These are phyloP conservation scores for Cranoglanis bouderius DNA, from an alignment of 2,113 vertebrate species.

Conservation along the genomic window DNA sequence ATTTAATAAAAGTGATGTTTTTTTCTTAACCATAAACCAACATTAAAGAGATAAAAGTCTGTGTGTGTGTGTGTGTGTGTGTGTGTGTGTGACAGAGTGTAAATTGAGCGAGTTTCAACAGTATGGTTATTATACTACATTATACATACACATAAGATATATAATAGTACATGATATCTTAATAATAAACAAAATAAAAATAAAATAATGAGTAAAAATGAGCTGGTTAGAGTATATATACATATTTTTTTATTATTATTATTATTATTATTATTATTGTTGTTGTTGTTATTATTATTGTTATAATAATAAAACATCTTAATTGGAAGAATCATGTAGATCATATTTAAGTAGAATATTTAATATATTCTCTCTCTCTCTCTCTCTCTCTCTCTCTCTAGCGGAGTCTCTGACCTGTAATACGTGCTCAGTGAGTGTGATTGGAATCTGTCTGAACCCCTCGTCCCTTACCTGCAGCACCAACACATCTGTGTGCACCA, in stretches of 20 bases:
- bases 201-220: no score
- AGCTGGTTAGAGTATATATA: no score
- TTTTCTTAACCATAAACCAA: background rate
- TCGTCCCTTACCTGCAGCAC: rapidly evolving
- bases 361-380: background rate
- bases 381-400: constrained; percentile 47
- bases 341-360: background rate
- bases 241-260: no score
- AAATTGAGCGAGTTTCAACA: background rate
- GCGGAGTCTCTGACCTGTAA: constrained; percentile 70
- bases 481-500: constrained; percentile 57
- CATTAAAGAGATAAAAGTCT: background rate
- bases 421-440: constrained; percentile 34
- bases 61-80: background rate
- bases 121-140: no score
- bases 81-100: background rate
- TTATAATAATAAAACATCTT: background rate
- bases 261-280: no score
- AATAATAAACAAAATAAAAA: no score
- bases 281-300: no score
- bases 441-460: constrained; percentile 12
- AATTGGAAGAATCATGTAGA: background rate
- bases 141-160: no score
- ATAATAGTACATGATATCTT: no score
- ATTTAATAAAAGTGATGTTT: background rate